Evolutionary conservation across 2,888 invertebrate species (phyloP), one percentile per base, ranked within the genome.

Genomic region (Gymnocheta viridis): DNA sequence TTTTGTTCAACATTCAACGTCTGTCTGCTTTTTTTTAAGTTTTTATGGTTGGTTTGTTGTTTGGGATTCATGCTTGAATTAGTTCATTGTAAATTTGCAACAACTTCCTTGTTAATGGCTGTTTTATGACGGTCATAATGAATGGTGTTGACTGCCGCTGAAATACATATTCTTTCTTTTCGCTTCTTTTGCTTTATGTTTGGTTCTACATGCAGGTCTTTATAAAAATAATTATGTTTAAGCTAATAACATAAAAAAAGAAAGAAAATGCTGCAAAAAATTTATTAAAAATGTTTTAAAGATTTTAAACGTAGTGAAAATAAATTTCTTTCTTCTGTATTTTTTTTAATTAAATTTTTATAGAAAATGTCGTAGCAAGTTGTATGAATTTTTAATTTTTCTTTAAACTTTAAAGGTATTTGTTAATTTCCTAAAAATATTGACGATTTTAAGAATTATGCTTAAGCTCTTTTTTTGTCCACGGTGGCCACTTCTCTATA

Each of bases 51-150:
- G 24, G 6, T 35, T 44, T 62, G 22, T 29, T 60, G 51, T 58
- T 56, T 47, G 29, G 29, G 69, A 44, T 66, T 66, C 24, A 76
- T 47, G 76, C 56, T 76, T 66, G 56, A 66, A 76, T 76, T 66
- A 56, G 56, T 56, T 76, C 24, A 56, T 66, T 56, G 29, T 66
- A 24, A 66, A 66, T 32, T 64, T 74, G 64, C 41, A 49, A 69
- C 38, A 78, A 78, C 78, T 78, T 62, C 70, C 69, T 70, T 67
- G 70, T 70, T 78, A 62, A 54, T 62, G 78, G 29, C 32, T 70
- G 51, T 22, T 64, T 54, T 76, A 66, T 78, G 77, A 47, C 58
- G 67, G 14, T 47, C 56, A 51, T 41, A 24, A 72, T 62, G 38
- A 60, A 60, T 60, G 29, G 12, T 49, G 35, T 60, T 54, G 29